Base-by-base conservation (phyloP, 2,797 vertebrate genomes). In the Buceros bicornis region DNA sequence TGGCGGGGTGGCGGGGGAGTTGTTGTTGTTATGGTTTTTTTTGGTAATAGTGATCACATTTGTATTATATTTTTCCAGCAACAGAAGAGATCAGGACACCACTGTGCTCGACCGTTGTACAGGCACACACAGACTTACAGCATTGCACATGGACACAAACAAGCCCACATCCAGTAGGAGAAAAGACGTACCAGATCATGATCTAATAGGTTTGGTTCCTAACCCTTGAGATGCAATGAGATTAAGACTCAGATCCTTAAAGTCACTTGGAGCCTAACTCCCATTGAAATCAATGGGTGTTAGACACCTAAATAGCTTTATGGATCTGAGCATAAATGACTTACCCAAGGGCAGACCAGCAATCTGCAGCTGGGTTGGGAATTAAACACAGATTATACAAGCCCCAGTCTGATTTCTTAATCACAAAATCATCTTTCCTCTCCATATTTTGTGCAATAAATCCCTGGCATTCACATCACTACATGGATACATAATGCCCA, bases 301-400 rank as follows among this genome's bases (percentile, higher is more conserved):
- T 94, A 95, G 88, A 82, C 90, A 82, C 70, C 66, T 94, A 94
- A 95, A 97, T 84, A 95, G 88, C 62, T 95, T 93, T 96, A 96
- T 95, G 92, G 90, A 94, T 95, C 82, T 10, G 5, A 91, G 50
- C 54, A 74, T 85, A 93, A 94, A 91, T 89, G 87, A 95, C 89
- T 89, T 90, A 82, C 74, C 76, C 79, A 93, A 96, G 93, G 89
- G 40, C 93, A 95, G 48, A 78, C 35, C 56, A 74, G 54, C 87
- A 93, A 71, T 76, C 89, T 91, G 85, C 87, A 89, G 47, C 87
- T 81, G 72, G 40, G 40, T 19, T 89, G 89, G 85, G 91, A 95
- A 91, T 91, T 92, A 91, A 91, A 87, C 56, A 89, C 64, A 94
- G 76, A 93, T 96, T 95, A 95, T 70, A 76, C 73, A 92, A 93